Evolutionary conservation across 2,113 vertebrate genomes (phyloP).

Genomic region (Parus major): DNA sequence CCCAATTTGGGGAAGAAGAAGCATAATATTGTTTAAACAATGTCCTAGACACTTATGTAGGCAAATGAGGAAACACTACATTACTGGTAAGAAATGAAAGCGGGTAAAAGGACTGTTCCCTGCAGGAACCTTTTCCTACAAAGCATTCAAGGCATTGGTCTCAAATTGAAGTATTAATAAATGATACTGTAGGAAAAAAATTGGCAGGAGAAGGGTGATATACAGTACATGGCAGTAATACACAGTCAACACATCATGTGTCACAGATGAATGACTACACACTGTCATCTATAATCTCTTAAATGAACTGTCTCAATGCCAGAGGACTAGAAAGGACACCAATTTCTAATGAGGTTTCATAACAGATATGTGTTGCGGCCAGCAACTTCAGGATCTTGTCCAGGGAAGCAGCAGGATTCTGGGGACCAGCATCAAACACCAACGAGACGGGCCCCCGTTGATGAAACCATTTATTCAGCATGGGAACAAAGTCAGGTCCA

Average conservation of each 20-base stretch:
- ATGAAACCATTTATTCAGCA: too few relatives aligned
- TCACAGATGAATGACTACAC: background rate
- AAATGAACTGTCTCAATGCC: background rate
- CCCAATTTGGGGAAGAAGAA: background rate
- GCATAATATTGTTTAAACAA: background rate
- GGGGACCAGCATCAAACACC: too few relatives aligned
- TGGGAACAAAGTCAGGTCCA: too few relatives aligned
- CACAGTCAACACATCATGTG: background rate
- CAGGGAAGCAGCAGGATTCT: too few relatives aligned
- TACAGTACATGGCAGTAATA: background rate
- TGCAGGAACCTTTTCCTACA: background rate
- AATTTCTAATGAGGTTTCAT: background rate
- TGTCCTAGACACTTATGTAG: rapidly evolving
- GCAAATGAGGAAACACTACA: background rate
- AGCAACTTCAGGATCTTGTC: too few relatives aligned
- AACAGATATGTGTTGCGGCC: background rate
- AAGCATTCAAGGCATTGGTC: background rate
- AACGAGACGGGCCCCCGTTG: too few relatives aligned
- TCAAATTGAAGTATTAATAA: background rate
- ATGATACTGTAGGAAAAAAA: background rate
- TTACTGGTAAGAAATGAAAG: background rate
- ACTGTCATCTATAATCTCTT: background rate
- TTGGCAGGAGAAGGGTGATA: background rate
- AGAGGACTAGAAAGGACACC: slow-evolving; percentile 28
- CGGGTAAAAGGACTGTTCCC: background rate